Evolutionary conservation across 2,888 invertebrate species (phyloP), one percentile per base, ranked within the genome.

Genomic region (Nebria brevicollis): DNA sequence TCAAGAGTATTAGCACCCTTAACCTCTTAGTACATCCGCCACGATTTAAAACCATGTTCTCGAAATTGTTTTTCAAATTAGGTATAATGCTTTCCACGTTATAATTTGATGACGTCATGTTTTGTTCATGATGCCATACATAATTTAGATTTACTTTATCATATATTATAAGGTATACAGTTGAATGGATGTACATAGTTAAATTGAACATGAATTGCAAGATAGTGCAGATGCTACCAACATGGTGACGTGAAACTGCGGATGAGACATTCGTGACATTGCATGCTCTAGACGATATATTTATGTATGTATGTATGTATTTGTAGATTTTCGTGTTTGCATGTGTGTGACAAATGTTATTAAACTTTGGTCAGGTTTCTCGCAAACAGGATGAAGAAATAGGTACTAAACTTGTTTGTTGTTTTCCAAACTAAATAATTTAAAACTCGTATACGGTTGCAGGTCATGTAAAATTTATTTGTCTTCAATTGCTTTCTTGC

Each of bases 1-100:
- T 75, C 83, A 11, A 13, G 2, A 7, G 26, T 26, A 70, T 25
- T 26, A 26, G 70, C 34, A 11, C 70, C 15, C 34, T 25, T 25
- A 7, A 25, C 70, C 25, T 26, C 25, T 26, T 13, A 25, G 8
- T 25, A 6, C 68, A 34, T 5, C 34, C 34, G 34, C 34, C 34
- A 34, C 2, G 34, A 34, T 34, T 34, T 34, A 34, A 34, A 34
- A 34, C 34, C 34, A 5, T 5, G 34, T 5, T 34, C 5, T 34
- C 20, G 20, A 34, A 34, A 34, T 34, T 34, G 34, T 34, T 34
- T 5, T 34, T 34, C 34, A 2, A 0, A 34, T 5, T 34, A 34
- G 34, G 5, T 34, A 34, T 34, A 34, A 20, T 20, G 1, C 20
- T 20, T 20, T 20, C 0, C 20, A 34, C 34, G 4, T 34, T 5